Evolutionary conservation across 2,888 invertebrate species (phyloP).

Genomic region (Iphiclides podalirius): DNA sequence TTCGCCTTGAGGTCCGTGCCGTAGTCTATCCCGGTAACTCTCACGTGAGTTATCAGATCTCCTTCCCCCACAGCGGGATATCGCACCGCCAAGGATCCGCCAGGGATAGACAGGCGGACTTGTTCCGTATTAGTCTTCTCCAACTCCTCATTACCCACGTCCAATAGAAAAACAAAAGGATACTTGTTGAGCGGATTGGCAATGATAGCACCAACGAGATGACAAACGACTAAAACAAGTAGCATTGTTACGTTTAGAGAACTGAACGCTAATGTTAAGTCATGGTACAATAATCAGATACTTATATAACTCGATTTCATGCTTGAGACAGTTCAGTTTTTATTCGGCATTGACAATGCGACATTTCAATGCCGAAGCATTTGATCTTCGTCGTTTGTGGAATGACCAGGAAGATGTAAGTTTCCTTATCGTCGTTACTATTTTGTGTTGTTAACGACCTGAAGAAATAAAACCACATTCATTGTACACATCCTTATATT

Average conservation of each 20-base stretch:
- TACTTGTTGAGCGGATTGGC: conserved; percentile 67
- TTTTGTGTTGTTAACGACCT: neutral
- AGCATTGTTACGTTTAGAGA: conserved; percentile 52
- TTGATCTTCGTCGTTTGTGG: conserved; percentile 35
- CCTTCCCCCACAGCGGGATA: conserved; percentile 63
- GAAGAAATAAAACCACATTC: conserved; percentile 21
- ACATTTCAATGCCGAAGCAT: conserved; percentile 53
- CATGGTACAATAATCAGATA: conserved; percentile 56
- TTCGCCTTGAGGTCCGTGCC: conserved; percentile 66
- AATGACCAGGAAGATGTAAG: conserved; percentile 43
- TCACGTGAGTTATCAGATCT: conserved; percentile 59
- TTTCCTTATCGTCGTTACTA: conserved; percentile 36
- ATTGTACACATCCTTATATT: conserved; percentile 47
- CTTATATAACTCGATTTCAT: conserved; percentile 69
- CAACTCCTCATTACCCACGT: conserved; percentile 72
- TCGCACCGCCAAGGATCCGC: conserved; percentile 63
- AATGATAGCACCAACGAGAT: conserved; percentile 38
- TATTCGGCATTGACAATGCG: conserved; percentile 55
- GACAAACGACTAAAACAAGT: conserved; percentile 42
- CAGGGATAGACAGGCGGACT: conserved; percentile 61
- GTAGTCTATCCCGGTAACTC: conserved; percentile 70
- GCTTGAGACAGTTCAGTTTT: conserved; percentile 59
- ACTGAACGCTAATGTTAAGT: conserved; percentile 46
- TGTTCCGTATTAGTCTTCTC: conserved; percentile 62
- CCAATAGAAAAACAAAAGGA: conserved; percentile 65